Conservation (phyloP, 2,797 vertebrate genomes). For the Betta splendens region DNA sequence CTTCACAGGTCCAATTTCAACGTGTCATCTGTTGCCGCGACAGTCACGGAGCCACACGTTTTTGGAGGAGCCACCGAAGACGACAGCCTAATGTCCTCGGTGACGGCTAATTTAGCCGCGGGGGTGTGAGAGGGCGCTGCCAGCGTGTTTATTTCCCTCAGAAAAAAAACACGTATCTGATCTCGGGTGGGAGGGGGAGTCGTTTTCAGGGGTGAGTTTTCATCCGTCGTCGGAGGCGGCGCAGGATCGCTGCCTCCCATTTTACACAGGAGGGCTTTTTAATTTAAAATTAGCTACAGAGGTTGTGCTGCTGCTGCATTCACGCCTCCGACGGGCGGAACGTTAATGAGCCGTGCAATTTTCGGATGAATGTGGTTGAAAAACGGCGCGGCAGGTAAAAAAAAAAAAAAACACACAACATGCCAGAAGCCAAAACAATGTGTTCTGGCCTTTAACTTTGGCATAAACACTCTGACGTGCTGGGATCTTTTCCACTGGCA, state of each 20-base stretch:
- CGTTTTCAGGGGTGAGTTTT: constrained; percentile 57
- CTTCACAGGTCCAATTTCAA: constrained; percentile 23
- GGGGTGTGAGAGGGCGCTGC: constrained; percentile 61
- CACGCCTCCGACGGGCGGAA: constrained; percentile 24
- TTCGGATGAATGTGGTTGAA: constrained; percentile 27
- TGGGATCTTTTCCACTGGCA: too few species aligned
- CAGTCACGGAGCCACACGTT: constrained; percentile 30
- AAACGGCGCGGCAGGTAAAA: constrained; percentile 23
- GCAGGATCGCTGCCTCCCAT: constrained; percentile 42
- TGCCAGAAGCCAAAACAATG: neutral
- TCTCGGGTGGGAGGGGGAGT: constrained; percentile 63
- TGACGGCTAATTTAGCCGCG: constrained; percentile 67
- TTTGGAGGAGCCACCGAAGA: constrained; percentile 49
- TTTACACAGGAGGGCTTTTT: constrained; percentile 50
- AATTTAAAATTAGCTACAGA: constrained; percentile 63
- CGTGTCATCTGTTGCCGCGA: constrained; percentile 24
- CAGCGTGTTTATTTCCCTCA: constrained; percentile 57
- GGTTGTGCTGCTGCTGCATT: constrained; percentile 46
- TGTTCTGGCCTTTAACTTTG: constrained; percentile 1
- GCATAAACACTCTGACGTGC: too few species aligned
- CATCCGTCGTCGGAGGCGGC: constrained; percentile 39
- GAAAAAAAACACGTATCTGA: constrained; percentile 72
- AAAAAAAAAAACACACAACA: constrained; percentile 7
- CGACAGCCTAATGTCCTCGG: constrained; percentile 64
- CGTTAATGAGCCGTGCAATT: constrained; percentile 44